Evolutionary conservation across 2,888 invertebrate species (phyloP).

Genomic region (Lamellibrachia columna): DNA sequence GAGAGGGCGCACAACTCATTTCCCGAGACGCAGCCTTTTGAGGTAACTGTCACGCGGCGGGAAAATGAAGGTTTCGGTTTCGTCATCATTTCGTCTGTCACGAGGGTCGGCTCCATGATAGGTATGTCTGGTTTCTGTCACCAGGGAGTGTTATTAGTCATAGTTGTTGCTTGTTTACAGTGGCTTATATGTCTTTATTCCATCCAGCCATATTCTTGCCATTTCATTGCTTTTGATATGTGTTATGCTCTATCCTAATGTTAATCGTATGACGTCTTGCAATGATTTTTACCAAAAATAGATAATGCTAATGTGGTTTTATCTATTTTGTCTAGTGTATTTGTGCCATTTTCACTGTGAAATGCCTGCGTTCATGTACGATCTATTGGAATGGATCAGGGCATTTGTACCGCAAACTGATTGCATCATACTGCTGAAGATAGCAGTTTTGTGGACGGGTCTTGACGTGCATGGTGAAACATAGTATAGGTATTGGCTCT

Average conservation of each 20-base stretch:
- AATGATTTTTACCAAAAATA: neutral
- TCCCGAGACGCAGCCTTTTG: slow-evolving; percentile 76
- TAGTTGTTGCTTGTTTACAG: neutral
- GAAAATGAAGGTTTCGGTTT: slow-evolving; percentile 99
- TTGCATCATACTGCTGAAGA: neutral
- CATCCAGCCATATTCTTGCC: neutral
- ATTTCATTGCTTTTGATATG: neutral
- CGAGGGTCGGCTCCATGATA: slow-evolving; percentile 62
- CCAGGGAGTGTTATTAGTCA: neutral
- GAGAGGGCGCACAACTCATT: slow-evolving; percentile 10
- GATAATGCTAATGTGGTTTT: neutral
- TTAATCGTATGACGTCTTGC: neutral
- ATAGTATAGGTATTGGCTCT: neutral
- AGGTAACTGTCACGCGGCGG: slow-evolving; percentile 87
- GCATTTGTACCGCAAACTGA: neutral
- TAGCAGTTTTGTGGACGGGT: neutral
- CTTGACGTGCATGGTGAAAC: neutral
- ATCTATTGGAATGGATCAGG: neutral
- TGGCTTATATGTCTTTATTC: no score
- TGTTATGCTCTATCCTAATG: neutral
- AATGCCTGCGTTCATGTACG: neutral
- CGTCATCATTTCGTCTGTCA: slow-evolving; percentile 82
- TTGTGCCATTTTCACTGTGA: neutral
- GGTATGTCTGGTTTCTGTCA: slow-evolving; percentile 46
- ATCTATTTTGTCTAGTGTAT: slow-evolving; percentile 16